Base-by-base conservation (phyloP, 2,113 vertebrate genomes). In the Xenopus tropicalis region DNA sequence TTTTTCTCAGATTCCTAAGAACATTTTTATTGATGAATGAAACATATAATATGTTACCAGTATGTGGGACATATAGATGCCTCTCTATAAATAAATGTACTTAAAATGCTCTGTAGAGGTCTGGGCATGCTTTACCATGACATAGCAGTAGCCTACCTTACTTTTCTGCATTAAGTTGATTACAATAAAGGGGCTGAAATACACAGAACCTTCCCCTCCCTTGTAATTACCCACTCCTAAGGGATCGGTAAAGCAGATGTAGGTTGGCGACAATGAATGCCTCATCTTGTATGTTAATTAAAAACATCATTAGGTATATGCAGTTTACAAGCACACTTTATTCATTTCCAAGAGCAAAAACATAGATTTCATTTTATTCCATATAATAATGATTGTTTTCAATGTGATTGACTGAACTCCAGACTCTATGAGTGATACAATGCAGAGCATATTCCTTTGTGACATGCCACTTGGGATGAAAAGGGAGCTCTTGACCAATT, bases 241-340 rank as follows among this genome's bases (percentile, higher is more conserved):
- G 72, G 65, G 72, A 74, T 62, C 72, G 14, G 72, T 69, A 68
- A 69, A 67, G 65, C 65, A 74, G 72, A 74, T 74, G 65, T 23
- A 68, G 57, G 72, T 42, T 68, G 72, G 64, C 57, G 65, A 74
- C 56, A 74, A 74, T 68, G 43, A 74, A 74, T 68, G 46, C 10
- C 57, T 59, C 24, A 52, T 74, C 65, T 61, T 68, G 65, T 61
- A 61, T 17, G 43, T 74, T 74, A 74, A 74, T 74, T 74, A 74
- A 74, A 67, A 74, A 61, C 72, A 68, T 62, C 58, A 74, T 68
- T 68, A 68, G 24, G 44, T 68, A 66, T 61, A 54, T 23, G 57
- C 29, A 52, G 65, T 54, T 74, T 68, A 68, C 65, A 74, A 74
- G 64, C 51, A 68, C n/a, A 61, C 44, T 61, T 68, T 68, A 61